Base-by-base conservation (phyloP, 2,797 vertebrate species). In the Salarias fasciatus region DNA sequence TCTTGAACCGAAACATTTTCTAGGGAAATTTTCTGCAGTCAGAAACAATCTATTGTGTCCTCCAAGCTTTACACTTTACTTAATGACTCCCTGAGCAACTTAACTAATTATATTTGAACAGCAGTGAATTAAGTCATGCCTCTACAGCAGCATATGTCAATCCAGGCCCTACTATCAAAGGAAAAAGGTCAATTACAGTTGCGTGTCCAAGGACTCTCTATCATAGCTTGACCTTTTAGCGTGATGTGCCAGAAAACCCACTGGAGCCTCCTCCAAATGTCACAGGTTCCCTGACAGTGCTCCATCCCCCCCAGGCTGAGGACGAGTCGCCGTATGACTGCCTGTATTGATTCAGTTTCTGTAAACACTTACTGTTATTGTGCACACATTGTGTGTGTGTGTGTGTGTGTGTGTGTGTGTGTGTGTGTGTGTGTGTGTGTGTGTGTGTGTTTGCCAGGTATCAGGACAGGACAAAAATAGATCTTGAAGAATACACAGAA, bases 141-240 rank as follows among this genome's bases (percentile, higher is more conserved):
- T 75, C 62, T 49, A 55, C 42, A 70, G 72, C 42, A 61, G 63
- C 57, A 44, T 64, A 67, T 85, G 85, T 80, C 83, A 80, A 63
- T 80, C 69, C 43, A 41, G 68, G 63, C 15, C 55, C 69, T 38
- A 14, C 72, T 69, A 88, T 88, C 73, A 85, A 75, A 85, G 69
- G 53, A 24, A 58, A 90, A 87, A 91, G 87, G 87, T 89, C 83
- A 80, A 73, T 88, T 86, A 87, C 73, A 77, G 80, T 73, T 59
- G 68, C 41, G 52, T 89, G 82, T 81, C 79, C 74, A 74, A 87
- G 86, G 84, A 83, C 77, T 75, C 61, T 83, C 82, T 81, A 83
- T 85, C 76, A 84, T 64, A 68, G 69, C 33, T 29, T 90, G 87
- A 91, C 90, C 90, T 92, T 89, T 92, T 29, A 43, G 69, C 70